Base-by-base conservation (phyloP, 2,888 invertebrate genomes). In the Tryphoninae sp. region DNA sequence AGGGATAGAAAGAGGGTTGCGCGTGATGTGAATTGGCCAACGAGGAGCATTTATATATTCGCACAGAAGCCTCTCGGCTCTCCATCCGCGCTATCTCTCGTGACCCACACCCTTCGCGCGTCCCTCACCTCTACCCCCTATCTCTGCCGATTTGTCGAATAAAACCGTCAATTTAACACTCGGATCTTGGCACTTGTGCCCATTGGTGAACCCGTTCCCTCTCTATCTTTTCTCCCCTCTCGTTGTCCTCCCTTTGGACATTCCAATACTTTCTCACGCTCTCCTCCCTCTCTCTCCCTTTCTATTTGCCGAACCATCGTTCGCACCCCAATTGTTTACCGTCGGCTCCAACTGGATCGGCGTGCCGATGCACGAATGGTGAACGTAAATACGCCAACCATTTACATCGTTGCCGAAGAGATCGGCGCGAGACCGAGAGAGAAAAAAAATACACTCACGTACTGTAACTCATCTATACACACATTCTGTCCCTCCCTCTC, bases 121-220 rank as follows among this genome's bases (percentile, higher is more conserved):
- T 72, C 19, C 49, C 73, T 16, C 51, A 42, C 22, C 58, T 22
- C 8, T 59, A 13, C 64, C 11, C 68, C 67, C 67, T 78, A 75
- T 69, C 79, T 64, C 62, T 49, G 26, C 61, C 82, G 79, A 78
- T 82, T 82, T 82, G 79, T 79, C 82, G 82, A 82, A 82, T 82
- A 79, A 82, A 82, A 82, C 79, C 82, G 78, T 82, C 82, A 82
- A 79, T 82, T 82, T 79, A 82, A 82, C 82, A 82, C 82, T 77
- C 82, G 76, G 82, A 82, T 79, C 82, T 76, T 79, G 82, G 79
- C 82, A 73, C 79, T 82, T 82, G 76, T 73, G 76, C 76, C 76
- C 62, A 76, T 82, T 73, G 72, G 68, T 59, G 72, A 72, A 40
- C 8, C 58, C 62, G 64, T 61, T 72, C 68, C 42, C 61, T 65